Percentiles rank a stretch among this genome's conserved stretches.
Evolutionary conservation across 1,140 invertebrate genomes (phyloP).

Genomic region (Ladona fulva): DNA sequence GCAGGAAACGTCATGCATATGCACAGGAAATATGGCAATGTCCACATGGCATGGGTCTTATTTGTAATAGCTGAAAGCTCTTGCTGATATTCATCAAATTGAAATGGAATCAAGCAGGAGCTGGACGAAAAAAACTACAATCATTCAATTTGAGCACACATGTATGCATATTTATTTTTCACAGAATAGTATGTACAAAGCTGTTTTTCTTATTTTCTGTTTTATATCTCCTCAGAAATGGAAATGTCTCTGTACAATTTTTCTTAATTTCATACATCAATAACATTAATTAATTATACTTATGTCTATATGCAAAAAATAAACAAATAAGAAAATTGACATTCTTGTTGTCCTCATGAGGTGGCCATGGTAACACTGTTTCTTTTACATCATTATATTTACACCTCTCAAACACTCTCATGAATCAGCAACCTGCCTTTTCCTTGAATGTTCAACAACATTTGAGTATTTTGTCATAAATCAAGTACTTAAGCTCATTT

Average conservation of each 20-base stretch:
- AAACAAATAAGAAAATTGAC: constrained; percentile 4
- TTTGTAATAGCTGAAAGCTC: no score
- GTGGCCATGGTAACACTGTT: background rate
- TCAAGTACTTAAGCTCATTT: no score
- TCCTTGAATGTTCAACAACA: no score
- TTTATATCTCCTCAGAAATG: background rate
- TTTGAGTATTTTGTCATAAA: no score
- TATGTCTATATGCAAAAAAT: constrained; percentile 7
- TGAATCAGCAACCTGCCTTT: no score
- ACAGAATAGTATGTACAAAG: constrained; percentile 2
- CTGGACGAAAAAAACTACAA: no score
- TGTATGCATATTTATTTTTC: background rate
- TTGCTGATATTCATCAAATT: no score
- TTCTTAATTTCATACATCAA: background rate
- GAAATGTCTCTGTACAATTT: constrained; percentile 10
- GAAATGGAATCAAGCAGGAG: no score
- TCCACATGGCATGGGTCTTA: no score
- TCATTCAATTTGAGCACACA: background rate
- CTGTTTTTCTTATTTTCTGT: background rate
- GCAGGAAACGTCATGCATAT: no score
- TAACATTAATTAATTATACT: constrained; percentile 1
- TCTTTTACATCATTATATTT: background rate
- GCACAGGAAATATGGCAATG: no score
- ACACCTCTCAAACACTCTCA: background rate
- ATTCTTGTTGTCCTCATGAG: background rate